Evolutionary conservation across 1,140 invertebrate genomes (phyloP), one percentile per base, ranked within the genome.

Genomic region (Parapsyche elsis): DNA sequence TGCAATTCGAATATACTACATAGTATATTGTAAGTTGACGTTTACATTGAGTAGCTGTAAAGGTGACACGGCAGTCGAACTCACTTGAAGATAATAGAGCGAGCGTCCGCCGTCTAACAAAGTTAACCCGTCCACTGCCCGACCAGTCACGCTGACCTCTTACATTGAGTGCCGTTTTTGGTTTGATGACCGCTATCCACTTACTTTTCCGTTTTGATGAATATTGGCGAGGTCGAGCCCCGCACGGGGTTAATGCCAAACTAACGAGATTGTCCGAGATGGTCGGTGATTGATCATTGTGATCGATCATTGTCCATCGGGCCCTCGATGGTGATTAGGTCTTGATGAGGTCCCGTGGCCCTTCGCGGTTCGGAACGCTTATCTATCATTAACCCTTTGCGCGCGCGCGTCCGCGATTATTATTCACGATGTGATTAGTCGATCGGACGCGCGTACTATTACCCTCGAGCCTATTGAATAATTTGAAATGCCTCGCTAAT

Each of bases 281-380:
- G 64, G 16, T 14, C 73, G 9, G 46, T 75, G 73, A 75, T 77
- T 57, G 75, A 77, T 77, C 24, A 7, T 5, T 5, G 57, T 59
- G 24, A 77, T 77, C 75, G 75, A 77, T 77, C 75, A 77, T 77
- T 77, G 75, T 77, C 57, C 49, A 44, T 77, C 53, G 49, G 49
- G 49, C 49, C 74, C 71, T 74, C n/a, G 71, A 57, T 23, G 73
- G 45, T 75, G 73, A 75, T 75, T 75, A 75, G 64, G 73, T 49
- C 73, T 49, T 77, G 75, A 77, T 77, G 75, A 77, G 75, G 75
- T 77, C 75, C 24, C 64, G 64, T 5, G 70, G 16, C 57, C 38
- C 7, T 4, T 38, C 26, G 30, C 71, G 49, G 70, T 71, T 38
- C 26, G 23, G 30, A 77, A 38, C 75, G 75, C 59, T 77, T 77